These are phyloP conservation scores for Sisyra terminalis DNA, from an alignment of 2,888 invertebrate species.

Conservation along the genomic window DNA sequence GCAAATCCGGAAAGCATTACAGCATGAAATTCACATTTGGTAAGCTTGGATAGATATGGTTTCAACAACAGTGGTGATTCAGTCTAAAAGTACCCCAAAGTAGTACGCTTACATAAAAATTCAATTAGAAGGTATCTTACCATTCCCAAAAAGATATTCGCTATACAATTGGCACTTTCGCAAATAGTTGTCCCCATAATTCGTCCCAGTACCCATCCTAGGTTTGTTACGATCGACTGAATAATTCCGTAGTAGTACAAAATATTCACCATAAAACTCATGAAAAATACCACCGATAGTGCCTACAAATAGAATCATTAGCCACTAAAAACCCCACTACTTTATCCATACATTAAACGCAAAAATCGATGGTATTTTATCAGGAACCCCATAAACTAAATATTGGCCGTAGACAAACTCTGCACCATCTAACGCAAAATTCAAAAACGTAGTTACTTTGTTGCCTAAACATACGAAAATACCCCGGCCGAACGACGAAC, in stretches of 20 bases:
- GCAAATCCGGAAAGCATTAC: slow-evolving; percentile 92
- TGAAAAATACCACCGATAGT: slow-evolving; percentile 83
- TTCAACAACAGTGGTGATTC: slow-evolving; percentile 81
- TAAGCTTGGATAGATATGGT: slow-evolving; percentile 68
- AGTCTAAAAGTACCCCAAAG: slow-evolving; percentile 37
- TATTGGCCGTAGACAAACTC: slow-evolving; percentile 68
- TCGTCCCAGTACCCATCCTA: slow-evolving; percentile 60
- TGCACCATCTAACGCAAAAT: slow-evolving; percentile 64
- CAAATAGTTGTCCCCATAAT: slow-evolving; percentile 79
- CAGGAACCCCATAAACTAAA: slow-evolving; percentile 28
- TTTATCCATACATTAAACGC: slow-evolving; percentile 60
- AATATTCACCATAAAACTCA: slow-evolving; percentile 79
- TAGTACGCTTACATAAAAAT: background rate
- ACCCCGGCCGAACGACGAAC: slow-evolving; percentile 62
- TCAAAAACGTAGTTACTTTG: slow-evolving; percentile 56
- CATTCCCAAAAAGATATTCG: slow-evolving; percentile 89
- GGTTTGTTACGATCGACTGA: slow-evolving; percentile 65
- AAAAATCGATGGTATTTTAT: slow-evolving; percentile 41
- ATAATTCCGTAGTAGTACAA: slow-evolving; percentile 79
- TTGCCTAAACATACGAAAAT: slow-evolving; percentile 48
- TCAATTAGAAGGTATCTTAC: slow-evolving; percentile 33
- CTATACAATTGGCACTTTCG: slow-evolving; percentile 84
- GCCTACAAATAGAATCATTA: slow-evolving; percentile 32
- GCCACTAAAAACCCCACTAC: too few relatives aligned
- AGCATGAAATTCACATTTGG: slow-evolving; percentile 82